A percentile compares a stretch with the other conserved stretches of the same genome.
These are phyloP conservation scores for Pristionchus fissidentatus DNA, from an alignment of 2,888 invertebrate species.

Conservation along the genomic window DNA sequence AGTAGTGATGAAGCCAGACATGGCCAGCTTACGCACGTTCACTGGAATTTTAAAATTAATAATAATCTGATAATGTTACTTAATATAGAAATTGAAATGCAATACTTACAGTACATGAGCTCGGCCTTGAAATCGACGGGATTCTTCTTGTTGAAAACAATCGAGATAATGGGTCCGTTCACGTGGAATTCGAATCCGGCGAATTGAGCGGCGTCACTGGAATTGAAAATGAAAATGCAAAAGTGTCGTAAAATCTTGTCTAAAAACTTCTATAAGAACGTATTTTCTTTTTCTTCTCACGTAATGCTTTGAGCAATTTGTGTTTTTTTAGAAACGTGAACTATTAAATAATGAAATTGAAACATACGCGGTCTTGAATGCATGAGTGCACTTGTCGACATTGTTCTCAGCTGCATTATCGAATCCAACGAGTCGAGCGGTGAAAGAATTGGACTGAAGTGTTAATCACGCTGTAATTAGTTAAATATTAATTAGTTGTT, in stretches of 20 bases:
- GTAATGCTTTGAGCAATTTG: too few relatives aligned
- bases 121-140: background rate
- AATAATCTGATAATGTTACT: background rate
- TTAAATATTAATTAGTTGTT: too few relatives aligned
- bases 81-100: background rate
- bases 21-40: background rate
- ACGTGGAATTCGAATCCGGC: constrained; percentile 22
- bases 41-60: too few relatives aligned
- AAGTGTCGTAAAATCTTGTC: too few relatives aligned
- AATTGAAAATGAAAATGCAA: too few relatives aligned
- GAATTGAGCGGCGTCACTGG: too few relatives aligned
- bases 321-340: too few relatives aligned
- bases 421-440: background rate
- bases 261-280: too few relatives aligned
- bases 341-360: too few relatives aligned
- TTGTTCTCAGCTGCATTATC: background rate
- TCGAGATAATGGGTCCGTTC: background rate
- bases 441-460: background rate
- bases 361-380: background rate
- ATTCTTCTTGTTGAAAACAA: constrained; percentile 7
- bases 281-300: too few relatives aligned
- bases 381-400: background rate
- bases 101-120: background rate
- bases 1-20: background rate
- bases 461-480: too few relatives aligned